Percentiles rank a stretch among this genome's conserved stretches.
These are phyloP conservation scores for Tiaroga cobitis DNA, from an alignment of 2,797 vertebrate species.

Conservation along the genomic window DNA sequence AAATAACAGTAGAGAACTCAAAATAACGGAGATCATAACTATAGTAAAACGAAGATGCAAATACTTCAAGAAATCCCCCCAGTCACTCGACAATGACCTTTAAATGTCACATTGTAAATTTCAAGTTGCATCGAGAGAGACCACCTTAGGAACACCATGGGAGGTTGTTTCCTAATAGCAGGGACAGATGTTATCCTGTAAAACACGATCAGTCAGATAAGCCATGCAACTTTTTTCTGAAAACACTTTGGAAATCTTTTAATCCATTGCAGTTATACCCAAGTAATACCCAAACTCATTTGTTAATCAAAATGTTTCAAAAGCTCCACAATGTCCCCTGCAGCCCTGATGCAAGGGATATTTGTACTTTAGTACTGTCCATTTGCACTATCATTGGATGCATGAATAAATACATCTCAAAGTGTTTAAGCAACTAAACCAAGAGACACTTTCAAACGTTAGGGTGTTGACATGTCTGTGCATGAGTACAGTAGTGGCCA, in stretches of 20 bases:
- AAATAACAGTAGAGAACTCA: neutral
- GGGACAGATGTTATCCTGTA: slow-evolving; percentile 44
- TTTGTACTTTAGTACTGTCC: no score
- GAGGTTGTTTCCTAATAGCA: slow-evolving; percentile 16
- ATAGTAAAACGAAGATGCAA: neutral
- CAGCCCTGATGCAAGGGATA: neutral
- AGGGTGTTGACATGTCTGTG: no score
- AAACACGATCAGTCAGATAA: slow-evolving; percentile 36
- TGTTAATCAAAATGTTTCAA: neutral
- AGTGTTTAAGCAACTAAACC: neutral
- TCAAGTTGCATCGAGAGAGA: neutral
- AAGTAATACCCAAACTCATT: neutral
- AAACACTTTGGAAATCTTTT: neutral
- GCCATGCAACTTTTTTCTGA: neutral
- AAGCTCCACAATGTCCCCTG: neutral
- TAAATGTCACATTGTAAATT: slow-evolving; percentile 47
- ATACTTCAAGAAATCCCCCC: neutral
- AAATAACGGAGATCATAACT: neutral
- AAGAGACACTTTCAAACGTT: neutral
- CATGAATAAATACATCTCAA: slow-evolving; percentile 16
- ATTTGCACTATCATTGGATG: neutral
- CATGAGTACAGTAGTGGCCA: neutral
- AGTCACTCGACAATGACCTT: slow-evolving; percentile 35
- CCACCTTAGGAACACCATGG: slow-evolving; percentile 10
- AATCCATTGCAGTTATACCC: neutral